A percentile compares a stretch with the other conserved stretches of the same genome.
Conservation (phyloP, 2,113 vertebrate genomes). For the Pipra filicauda region DNA sequence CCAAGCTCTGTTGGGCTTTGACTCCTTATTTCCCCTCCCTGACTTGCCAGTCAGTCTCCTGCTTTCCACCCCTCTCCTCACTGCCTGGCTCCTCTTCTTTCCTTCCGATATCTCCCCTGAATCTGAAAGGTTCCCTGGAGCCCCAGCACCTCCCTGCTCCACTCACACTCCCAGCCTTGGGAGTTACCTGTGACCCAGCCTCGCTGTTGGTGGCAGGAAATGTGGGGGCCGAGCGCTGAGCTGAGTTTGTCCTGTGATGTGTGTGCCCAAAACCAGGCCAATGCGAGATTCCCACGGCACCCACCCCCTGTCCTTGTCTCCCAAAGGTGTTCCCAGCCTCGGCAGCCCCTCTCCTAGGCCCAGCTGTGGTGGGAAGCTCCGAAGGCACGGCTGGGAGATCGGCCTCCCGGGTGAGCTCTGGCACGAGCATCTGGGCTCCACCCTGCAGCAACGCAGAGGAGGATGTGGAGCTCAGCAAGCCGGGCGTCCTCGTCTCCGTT, state of each 20-base stretch:
- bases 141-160: neutral
- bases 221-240: neutral
- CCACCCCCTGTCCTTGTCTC: neutral
- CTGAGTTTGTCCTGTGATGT: fast-evolving
- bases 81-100: neutral
- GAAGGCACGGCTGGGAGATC: neutral
- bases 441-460: fast-evolving
- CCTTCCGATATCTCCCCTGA: fast-evolving
- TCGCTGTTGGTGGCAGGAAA: neutral
- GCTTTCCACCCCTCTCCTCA: neutral
- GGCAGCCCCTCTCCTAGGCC: fast-evolving
- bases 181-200: neutral
- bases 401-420: fast-evolving
- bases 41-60: neutral
- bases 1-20: neutral
- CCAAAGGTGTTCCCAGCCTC: neutral
- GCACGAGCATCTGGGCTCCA: fast-evolving
- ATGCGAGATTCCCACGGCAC: neutral
- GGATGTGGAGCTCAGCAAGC: neutral
- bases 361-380: neutral
- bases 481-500: fast-evolving
- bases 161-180: neutral
- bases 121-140: neutral
- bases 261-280: neutral
- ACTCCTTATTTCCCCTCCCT: neutral